phyloP scores from a whole-genome alignment of 2,797 vertebrate genomes.

The Centroberyx gerrardi region DNA sequence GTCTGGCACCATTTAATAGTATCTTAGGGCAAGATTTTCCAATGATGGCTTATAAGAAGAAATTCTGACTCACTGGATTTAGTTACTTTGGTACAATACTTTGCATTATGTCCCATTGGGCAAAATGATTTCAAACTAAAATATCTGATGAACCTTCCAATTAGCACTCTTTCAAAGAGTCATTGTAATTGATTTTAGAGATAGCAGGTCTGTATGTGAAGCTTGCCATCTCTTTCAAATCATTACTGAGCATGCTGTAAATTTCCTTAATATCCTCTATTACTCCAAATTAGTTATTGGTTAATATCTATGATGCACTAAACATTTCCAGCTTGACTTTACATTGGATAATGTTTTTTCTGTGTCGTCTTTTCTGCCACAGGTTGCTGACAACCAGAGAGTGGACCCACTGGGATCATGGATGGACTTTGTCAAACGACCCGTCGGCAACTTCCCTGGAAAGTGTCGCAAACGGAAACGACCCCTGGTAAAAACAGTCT shows the following conservation, averaged over 20 bases:
- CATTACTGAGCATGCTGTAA: background rate
- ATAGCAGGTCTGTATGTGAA: background rate
- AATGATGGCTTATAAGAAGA: slow-evolving; percentile 71
- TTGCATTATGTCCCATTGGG: slow-evolving; percentile 48
- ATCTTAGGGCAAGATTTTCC: slow-evolving; percentile 80
- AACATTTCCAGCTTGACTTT: background rate
- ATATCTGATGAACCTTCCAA: slow-evolving; percentile 64
- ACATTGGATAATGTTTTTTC: background rate
- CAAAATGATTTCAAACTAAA: slow-evolving; percentile 61
- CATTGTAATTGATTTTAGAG: background rate
- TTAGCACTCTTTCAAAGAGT: slow-evolving; percentile 49
- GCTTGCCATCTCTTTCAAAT: background rate
- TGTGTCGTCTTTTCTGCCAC: slow-evolving; percentile 26
- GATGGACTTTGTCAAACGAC: slow-evolving; percentile 95
- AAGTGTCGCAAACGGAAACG: slow-evolving; percentile 93
- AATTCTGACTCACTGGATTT: slow-evolving; percentile 74
- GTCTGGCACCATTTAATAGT: slow-evolving; percentile 80
- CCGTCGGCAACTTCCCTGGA: slow-evolving; percentile 85
- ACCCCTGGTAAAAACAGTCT: slow-evolving; percentile 85
- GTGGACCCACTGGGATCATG: slow-evolving; percentile 93
- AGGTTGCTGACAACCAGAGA: slow-evolving; percentile 88
- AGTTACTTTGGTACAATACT: slow-evolving; percentile 57
- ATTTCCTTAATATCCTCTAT: background rate
- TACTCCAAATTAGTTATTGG: background rate
- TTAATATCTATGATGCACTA: background rate